phyloP scores from a whole-genome alignment of 2,888 invertebrate genomes.

The Colletes collaris region DNA sequence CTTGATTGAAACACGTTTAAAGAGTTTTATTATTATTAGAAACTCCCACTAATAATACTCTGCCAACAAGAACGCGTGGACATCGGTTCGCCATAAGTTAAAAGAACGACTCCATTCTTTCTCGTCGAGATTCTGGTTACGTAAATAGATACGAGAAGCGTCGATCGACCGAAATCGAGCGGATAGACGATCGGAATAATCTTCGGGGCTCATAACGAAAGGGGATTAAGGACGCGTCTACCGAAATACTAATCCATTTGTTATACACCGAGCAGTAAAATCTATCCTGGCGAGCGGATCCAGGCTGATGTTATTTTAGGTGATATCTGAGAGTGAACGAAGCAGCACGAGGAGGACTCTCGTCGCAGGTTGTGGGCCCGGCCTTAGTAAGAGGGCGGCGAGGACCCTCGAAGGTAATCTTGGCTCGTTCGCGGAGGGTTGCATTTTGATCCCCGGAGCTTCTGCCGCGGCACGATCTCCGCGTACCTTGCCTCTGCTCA shows the following conservation, averaged over 20 bases:
- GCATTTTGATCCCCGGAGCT: constrained; percentile 81
- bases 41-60: no score
- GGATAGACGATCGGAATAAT: constrained; percentile 56
- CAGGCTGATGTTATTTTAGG: constrained; percentile 79
- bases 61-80: no score
- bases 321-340: constrained; percentile 68
- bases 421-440: constrained; percentile 74
- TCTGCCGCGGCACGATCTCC: constrained; percentile 79
- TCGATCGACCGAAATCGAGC: constrained; percentile 58
- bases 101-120: no score
- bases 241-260: constrained; percentile 68
- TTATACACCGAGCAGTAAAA: constrained; percentile 67
- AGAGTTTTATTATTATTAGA: no score
- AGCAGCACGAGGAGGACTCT: constrained; percentile 44
- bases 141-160: constrained; percentile 21
- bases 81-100: no score
- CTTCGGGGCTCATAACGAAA: constrained; percentile 45
- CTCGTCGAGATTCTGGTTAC: not conserved
- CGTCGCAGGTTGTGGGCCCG: constrained; percentile 65
- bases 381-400: constrained; percentile 62
- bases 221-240: constrained; percentile 59
- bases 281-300: constrained; percentile 55
- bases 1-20: no score
- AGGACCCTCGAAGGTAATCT: constrained; percentile 80
- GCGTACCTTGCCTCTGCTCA: constrained; percentile 68